Evolutionary conservation across 2,113 vertebrate species (phyloP), one percentile per base, ranked within the genome.

Genomic region (Entomyzon cyanotis): DNA sequence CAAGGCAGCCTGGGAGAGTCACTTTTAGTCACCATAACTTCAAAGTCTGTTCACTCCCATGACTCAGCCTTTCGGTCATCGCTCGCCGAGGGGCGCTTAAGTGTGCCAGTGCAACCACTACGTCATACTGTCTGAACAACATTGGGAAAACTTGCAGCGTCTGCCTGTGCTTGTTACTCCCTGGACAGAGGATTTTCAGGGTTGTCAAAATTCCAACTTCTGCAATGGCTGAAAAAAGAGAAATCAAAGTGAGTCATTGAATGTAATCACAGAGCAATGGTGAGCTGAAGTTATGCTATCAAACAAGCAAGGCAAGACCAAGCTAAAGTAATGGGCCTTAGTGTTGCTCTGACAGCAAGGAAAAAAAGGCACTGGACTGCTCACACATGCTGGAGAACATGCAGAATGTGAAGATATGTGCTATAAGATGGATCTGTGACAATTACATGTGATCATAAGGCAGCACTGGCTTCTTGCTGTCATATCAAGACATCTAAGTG

Each of bases 201-300:
- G 24, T 44, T 80, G 24, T 67, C 62, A 84, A 79, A 86, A 74
- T 46, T 53, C 49, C 27, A 62, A 5, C 74, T 91, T 82, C 96
- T 97, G 91, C 83, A 94, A 76, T 9, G 3, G 52, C 59, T 65
- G 69, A 94, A 91, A 58, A 96, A 91, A 95, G 59, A 96, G 84
- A 93, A 93, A 81, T 90, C 65, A 89, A 96, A 93, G 28, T 56
- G 58, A 83, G 95, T 93, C 84, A 91, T 6, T 89, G 84, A 96
- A 56, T 88, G 30, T 91, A 96, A 95, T 93, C 69, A 77, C 31
- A 91, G 59, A 52, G 12, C 46, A 89, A 95, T 33, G 52, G 68
- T 20, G 28, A 77, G n/a, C 50, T 87, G 75, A 97, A 95, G 46
- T 89, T 94, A 70, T 79, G 94, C 69, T 96, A 85, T 20, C 2